Evolutionary conservation across 2,797 vertebrate genomes (phyloP), one percentile per base, ranked within the genome.

Genomic region (Coreius guichenoti): DNA sequence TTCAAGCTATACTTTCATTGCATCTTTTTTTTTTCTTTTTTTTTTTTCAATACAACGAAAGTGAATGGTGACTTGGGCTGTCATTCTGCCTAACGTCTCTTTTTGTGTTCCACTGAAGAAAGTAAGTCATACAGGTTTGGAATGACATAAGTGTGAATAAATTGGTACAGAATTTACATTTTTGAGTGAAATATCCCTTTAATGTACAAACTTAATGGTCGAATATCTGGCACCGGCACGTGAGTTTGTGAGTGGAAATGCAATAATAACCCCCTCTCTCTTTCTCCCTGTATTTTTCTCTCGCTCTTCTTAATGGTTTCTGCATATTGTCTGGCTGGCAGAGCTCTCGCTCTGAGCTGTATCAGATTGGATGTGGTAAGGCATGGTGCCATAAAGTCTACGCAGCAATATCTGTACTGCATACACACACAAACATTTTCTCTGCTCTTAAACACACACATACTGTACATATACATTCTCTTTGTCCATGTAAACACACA

Each of bases 301-400:
- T 80, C 7, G n/a, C 43, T 77, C 61, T 63, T 72, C 29, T n/a
- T 82, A 88, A 91, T 89, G 68, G 78, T 69, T 88, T 89, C 83
- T 81, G 49, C 84, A 81, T 84, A 86, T 86, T 89, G 91, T 92
- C 89, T 92, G 90, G 69, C 84, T 93, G 91, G 90, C 87, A 87
- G 89, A 85, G 85, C 79, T 86, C 87, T 83, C 74, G 87, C 90
- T 91, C 90, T 88, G 87, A 43, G 74, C 90, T 88, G 72, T 91
- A 93, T 94, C 92, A 91, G 91, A 93, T 93, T 92, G 93, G 90
- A 89, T 91, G 91, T 92, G 92, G 93, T 92, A 88, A 92, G 91
- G 90, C 85, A 65, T 88, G 93, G 92, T 94, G 94, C 91, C 95
- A 89, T 9, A 80, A 80, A 90, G 94, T 94, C 94, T 95, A 86